A percentile compares a stretch with the other conserved stretches of the same genome.
phyloP scores from a whole-genome alignment of 2,113 vertebrate species.

The Heloderma charlesbogerti region DNA sequence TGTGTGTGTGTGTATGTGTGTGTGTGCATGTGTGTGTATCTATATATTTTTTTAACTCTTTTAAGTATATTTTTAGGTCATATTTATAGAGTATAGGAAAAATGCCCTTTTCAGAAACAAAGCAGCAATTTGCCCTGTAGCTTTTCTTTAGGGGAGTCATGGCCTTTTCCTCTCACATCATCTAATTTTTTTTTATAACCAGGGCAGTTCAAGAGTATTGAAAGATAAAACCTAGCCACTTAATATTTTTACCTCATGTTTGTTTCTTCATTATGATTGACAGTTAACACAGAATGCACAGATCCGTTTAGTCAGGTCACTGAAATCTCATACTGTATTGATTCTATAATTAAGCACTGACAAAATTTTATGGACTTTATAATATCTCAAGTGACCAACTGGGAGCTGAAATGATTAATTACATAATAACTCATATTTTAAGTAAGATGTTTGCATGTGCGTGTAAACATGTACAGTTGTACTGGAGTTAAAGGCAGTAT shows the following conservation, averaged over 20 bases:
- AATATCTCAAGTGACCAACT: not conserved
- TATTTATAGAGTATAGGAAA: not conserved
- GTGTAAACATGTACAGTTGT: not conserved
- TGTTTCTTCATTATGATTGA: not conserved
- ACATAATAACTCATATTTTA: not conserved
- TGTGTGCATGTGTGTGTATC: too few relatives aligned
- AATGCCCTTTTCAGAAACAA: accelerated
- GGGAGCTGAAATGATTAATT: not conserved
- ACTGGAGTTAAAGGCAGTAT: not conserved
- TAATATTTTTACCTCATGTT: not conserved
- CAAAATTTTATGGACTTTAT: not conserved
- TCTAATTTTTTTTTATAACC: not conserved
- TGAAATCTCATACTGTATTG: not conserved
- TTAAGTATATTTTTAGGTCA: not conserved
- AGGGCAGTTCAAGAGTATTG: not conserved
- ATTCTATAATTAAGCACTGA: not conserved
- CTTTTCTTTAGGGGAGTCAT: not conserved
- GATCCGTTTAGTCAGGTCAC: not conserved
- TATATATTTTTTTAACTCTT: not conserved
- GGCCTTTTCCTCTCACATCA: constrained; percentile 21
- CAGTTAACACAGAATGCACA: not conserved
- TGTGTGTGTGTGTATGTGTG: too few relatives aligned
- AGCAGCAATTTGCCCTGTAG: not conserved
- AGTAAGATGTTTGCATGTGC: too few relatives aligned
- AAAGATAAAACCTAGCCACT: not conserved